These are phyloP conservation scores for Falco berigora DNA, from an alignment of 2,797 vertebrate species.

Conservation along the genomic window DNA sequence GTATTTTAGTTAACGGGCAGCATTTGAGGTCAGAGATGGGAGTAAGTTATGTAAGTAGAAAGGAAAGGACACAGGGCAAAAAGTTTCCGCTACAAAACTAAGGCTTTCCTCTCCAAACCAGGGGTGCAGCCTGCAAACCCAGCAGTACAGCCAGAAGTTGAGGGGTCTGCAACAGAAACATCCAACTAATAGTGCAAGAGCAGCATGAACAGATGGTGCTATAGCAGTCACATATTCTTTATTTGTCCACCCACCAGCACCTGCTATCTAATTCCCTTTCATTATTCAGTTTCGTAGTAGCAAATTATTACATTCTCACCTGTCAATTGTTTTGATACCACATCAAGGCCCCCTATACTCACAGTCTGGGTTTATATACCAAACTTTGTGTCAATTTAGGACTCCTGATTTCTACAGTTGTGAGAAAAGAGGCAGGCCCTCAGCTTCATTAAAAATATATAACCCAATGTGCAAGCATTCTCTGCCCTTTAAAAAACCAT, in stretches of 20 bases:
- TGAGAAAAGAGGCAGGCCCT: not conserved
- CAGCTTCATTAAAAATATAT: not conserved
- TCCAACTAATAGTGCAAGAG: not conserved
- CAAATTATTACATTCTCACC: not conserved
- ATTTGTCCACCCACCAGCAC: not conserved
- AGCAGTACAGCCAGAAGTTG: not conserved
- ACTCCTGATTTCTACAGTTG: not conserved
- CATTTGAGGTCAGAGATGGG: not conserved
- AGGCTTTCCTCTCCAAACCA: not conserved
- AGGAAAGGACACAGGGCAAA: not conserved
- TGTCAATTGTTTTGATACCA: not conserved
- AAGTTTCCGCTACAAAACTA: not conserved
- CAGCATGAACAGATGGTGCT: not conserved
- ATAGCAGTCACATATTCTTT: not conserved
- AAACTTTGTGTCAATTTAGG: not conserved
- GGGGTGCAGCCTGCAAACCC: not conserved
- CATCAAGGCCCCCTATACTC: not conserved
- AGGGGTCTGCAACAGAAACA: not conserved
- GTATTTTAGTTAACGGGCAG: not conserved
- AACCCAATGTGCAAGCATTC: not conserved
- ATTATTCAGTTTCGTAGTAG: not conserved
- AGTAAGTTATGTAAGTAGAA: accelerated
- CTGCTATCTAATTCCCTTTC: not conserved
- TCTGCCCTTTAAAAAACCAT: not conserved
- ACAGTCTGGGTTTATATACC: not conserved